A percentile compares a stretch with the other conserved stretches of the same genome.
These are phyloP conservation scores for Pogonophryne albipinna DNA, from an alignment of 2,797 vertebrate genomes.

Conservation along the genomic window DNA sequence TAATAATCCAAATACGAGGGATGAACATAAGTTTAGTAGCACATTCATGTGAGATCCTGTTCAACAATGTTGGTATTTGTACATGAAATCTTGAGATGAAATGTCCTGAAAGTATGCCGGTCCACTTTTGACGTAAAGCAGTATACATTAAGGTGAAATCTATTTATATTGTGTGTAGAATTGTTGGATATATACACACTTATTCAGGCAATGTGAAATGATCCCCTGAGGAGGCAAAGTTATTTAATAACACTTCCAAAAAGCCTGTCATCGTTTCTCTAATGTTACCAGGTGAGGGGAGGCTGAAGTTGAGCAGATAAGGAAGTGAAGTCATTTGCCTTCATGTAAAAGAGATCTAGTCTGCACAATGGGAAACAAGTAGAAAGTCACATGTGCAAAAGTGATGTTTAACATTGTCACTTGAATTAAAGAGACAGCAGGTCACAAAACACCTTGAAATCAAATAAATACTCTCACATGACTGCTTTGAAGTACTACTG, in stretches of 20 bases:
- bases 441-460: neutral
- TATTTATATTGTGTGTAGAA: neutral
- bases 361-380: slow-evolving; percentile 34
- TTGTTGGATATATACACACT: slow-evolving; percentile 18
- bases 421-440: slow-evolving; percentile 16
- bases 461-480: neutral
- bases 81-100: neutral
- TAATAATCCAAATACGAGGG: neutral
- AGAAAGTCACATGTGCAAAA: slow-evolving; percentile 15
- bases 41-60: neutral
- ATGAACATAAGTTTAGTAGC: neutral
- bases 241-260: slow-evolving; percentile 22
- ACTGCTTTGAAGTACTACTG: neutral
- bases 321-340: slow-evolving; percentile 49
- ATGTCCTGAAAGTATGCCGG: neutral
- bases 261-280: neutral
- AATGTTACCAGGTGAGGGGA: slow-evolving; percentile 39
- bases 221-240: slow-evolving; percentile 1
- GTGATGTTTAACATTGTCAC: slow-evolving; percentile 8
- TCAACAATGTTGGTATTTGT: neutral
- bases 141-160: neutral
- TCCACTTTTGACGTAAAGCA: neutral
- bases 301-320: neutral
- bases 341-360: slow-evolving; percentile 28
- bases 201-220: slow-evolving; percentile 12